phyloP scores from a whole-genome alignment of 2,113 vertebrate species.

The Nycticryphes semicollaris region DNA sequence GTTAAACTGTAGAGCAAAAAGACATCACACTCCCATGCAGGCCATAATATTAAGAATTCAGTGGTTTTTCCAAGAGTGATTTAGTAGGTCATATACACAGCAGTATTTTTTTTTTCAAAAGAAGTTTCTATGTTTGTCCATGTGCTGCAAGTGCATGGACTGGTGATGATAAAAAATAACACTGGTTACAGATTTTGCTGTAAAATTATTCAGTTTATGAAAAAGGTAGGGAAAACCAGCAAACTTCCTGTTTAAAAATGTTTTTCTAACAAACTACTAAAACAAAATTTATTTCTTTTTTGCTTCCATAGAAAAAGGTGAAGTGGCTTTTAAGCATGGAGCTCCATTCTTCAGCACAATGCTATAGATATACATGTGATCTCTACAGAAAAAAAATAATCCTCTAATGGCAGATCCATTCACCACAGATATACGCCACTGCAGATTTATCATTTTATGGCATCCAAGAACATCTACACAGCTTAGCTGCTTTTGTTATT shows the following conservation, averaged over 20 bases:
- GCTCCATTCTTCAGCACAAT: not conserved
- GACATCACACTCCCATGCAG: not conserved
- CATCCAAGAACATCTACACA: not conserved
- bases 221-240: not conserved
- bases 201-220: conserved; percentile 12
- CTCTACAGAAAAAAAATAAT: not conserved
- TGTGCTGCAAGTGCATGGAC: not conserved
- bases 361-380: not conserved
- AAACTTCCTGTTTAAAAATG: not conserved
- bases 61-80: not conserved
- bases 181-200: not conserved
- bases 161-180: not conserved
- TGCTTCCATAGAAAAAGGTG: not conserved
- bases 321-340: not conserved
- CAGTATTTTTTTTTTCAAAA: not conserved
- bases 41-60: not conserved
- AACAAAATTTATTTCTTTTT: conserved; percentile 10
- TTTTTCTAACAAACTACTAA: conserved; percentile 5
- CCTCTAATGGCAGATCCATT: not conserved
- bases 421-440: not conserved
- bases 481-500: not conserved
- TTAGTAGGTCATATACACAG: not conserved
- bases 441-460: not conserved
- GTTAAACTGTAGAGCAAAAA: not conserved
- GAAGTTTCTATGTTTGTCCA: not conserved